Percentiles rank a stretch among this genome's conserved stretches.
Conservation (phyloP, 2,888 invertebrate genomes). For the Rapana venosa region DNA sequence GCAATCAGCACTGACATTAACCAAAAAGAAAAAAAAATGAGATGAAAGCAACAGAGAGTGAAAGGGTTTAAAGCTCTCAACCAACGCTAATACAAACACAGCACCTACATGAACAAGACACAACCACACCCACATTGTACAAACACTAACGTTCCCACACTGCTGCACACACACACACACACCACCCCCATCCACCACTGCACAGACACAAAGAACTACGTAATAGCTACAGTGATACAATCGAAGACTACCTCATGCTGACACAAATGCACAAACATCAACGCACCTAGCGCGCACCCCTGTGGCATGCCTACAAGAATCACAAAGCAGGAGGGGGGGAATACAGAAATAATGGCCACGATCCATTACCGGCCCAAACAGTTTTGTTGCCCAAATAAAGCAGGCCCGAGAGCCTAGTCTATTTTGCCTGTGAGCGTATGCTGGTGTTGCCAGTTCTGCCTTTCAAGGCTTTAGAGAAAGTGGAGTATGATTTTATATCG, state of each 20-base stretch:
- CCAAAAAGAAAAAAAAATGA: no score
- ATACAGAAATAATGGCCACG: conserved; percentile 44
- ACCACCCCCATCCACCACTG: background rate
- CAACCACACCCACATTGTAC: no score
- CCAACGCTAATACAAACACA: no score
- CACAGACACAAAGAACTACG: background rate
- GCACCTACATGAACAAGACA: no score
- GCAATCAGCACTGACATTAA: no score
- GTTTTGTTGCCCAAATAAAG: conserved; percentile 50
- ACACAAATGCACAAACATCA: background rate
- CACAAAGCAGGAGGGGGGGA: conserved; percentile 9
- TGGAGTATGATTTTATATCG: conserved; percentile 51
- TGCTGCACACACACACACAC: background rate
- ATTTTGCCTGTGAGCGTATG: conserved; percentile 35
- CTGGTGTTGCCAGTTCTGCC: conserved; percentile 11
- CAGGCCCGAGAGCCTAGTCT: conserved; percentile 31
- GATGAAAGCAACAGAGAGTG: no score
- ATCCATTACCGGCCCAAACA: conserved; percentile 51
- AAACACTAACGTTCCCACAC: no score
- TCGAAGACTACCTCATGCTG: background rate
- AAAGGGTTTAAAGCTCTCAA: no score
- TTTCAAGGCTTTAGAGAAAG: conserved; percentile 41
- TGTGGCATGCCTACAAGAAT: background rate
- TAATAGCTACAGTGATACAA: background rate
- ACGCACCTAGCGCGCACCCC: background rate